These are phyloP conservation scores for Laterallus jamaicensis DNA, from an alignment of 2,113 vertebrate species.

Conservation along the genomic window DNA sequence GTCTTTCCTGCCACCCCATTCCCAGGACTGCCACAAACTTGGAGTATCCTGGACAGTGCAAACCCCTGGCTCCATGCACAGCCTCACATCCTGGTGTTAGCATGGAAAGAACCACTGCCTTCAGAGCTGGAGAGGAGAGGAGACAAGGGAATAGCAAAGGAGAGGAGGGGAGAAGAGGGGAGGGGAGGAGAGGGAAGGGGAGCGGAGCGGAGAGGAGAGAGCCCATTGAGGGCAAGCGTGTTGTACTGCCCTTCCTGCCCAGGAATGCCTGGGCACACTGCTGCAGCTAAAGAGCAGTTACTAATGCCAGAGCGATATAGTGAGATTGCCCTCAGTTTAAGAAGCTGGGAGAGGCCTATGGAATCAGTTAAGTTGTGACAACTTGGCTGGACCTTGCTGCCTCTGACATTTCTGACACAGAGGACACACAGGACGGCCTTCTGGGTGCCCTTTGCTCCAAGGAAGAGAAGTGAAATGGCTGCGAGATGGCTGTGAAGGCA, in stretches of 20 bases:
- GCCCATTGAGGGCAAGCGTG: accelerated
- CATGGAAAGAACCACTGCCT: background rate
- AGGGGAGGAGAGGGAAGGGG: too few species aligned
- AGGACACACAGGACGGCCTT: background rate
- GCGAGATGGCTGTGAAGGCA: background rate
- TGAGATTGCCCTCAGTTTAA: background rate
- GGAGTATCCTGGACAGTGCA: background rate
- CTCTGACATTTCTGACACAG: background rate
- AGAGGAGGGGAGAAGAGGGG: too few species aligned
- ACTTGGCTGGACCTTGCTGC: background rate
- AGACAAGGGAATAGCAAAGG: too few species aligned
- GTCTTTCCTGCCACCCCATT: background rate
- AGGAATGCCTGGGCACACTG: background rate
- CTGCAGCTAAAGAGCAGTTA: background rate
- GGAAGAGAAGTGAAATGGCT: background rate
- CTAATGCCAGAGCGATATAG: background rate
- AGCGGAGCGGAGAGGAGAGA: background rate
- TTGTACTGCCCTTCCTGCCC: background rate
- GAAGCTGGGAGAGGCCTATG: background rate
- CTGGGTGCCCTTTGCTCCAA: background rate
- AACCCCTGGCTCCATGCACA: background rate
- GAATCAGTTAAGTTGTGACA: background rate
- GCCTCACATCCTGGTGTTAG: background rate
- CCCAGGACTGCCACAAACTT: background rate
- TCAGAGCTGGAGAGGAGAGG: background rate